Percentiles rank a stretch among this genome's conserved stretches.
Evolutionary conservation across 2,113 vertebrate species (phyloP).

Genomic region (Haemorhous mexicanus): DNA sequence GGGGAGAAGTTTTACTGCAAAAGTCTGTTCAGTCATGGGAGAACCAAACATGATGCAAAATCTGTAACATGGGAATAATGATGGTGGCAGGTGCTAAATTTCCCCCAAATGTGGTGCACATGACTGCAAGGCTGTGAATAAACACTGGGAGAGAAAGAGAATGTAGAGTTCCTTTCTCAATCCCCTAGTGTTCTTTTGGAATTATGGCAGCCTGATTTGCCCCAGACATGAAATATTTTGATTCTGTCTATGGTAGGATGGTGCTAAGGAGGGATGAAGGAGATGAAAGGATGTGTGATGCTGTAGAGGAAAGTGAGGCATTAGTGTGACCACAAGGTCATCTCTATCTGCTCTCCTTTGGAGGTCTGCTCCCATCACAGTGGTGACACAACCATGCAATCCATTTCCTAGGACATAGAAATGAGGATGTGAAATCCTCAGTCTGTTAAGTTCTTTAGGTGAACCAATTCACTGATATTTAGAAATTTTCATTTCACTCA

Average conservation of each 20-base stretch:
- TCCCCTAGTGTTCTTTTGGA: not conserved
- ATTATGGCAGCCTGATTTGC: not conserved
- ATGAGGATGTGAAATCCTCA: not conserved
- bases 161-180: not conserved
- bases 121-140: not conserved
- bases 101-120: not conserved
- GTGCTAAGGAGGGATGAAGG: not conserved
- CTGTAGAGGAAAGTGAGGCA: not conserved
- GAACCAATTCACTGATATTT: not conserved
- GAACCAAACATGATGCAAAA: not conserved
- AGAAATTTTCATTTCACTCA: not conserved
- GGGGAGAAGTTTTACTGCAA: not conserved
- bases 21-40: not conserved
- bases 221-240: not conserved
- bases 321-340: not conserved
- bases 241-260: not conserved
- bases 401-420: not conserved
- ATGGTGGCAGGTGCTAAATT: not conserved
- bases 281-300: not conserved
- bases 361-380: not conserved
- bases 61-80: not conserved
- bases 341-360: not conserved
- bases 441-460: not conserved
- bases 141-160: not conserved
- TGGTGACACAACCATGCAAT: not conserved